Conservation (phyloP, 2,797 vertebrate genomes). For the Hemitrygon akajei region DNA sequence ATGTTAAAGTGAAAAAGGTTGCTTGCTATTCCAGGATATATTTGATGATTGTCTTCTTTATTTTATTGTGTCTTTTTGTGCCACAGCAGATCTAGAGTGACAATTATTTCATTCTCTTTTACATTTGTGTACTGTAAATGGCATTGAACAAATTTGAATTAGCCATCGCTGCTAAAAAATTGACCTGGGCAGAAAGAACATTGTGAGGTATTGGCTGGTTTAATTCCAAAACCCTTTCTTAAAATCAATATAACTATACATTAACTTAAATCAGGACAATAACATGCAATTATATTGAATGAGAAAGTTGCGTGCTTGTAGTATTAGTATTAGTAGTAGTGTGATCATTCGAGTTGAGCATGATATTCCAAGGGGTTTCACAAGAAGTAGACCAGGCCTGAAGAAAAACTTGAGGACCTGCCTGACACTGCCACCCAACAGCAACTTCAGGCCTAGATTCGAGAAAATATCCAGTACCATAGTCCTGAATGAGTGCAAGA, state of each 20-base stretch:
- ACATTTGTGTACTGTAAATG: too few relatives aligned
- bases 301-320: neutral
- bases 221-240: neutral
- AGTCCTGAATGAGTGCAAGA: neutral
- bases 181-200: slow-evolving; percentile 4
- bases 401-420: too few relatives aligned
- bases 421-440: too few relatives aligned
- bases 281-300: neutral
- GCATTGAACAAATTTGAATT: neutral
- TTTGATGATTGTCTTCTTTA: too few relatives aligned
- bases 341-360: too few relatives aligned
- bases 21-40: slow-evolving; percentile 23
- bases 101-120: too few relatives aligned
- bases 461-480: too few relatives aligned
- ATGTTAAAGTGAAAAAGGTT: slow-evolving; percentile 7
- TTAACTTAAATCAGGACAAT: neutral
- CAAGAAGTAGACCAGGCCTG: too few relatives aligned
- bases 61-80: too few relatives aligned
- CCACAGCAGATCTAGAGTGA: too few relatives aligned
- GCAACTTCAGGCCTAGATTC: too few relatives aligned
- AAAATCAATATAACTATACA: neutral
- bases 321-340: neutral
- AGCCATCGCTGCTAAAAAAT: slow-evolving; percentile 14
- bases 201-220: neutral
- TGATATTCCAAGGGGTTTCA: too few relatives aligned